Conservation (phyloP, 2,113 vertebrate species). For the Paramisgurnus dabryanus region DNA sequence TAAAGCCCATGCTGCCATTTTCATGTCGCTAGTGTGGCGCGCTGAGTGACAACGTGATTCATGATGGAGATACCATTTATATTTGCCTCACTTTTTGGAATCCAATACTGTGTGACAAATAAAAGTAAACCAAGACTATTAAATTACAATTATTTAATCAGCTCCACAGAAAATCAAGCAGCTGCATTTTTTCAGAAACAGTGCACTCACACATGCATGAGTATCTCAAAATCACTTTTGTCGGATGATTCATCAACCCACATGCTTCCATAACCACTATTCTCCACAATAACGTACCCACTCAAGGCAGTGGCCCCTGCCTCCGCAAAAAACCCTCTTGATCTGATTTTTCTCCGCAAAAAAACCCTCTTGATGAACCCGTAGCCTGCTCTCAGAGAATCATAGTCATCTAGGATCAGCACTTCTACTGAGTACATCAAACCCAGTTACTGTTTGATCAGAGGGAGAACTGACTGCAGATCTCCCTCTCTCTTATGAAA, state of each 20-base stretch:
- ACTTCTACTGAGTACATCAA: conserved; percentile 15
- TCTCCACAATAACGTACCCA: conserved; percentile 45
- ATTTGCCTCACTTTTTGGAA: background rate
- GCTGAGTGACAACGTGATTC: conserved; percentile 54
- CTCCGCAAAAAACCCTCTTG: conserved; percentile 47
- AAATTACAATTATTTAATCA: background rate
- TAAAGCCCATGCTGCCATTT: background rate
- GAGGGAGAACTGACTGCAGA: background rate
- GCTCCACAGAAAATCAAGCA: conserved; percentile 6
- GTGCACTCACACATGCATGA: conserved; percentile 16
- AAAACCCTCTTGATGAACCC: conserved; percentile 49
- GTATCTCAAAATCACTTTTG: conserved; percentile 31
- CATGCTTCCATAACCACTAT: conserved; percentile 37
- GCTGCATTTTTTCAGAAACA: background rate
- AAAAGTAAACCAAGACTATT: conserved; percentile 1
- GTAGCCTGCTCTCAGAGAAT: conserved; percentile 42
- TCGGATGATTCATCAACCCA: conserved; percentile 50
- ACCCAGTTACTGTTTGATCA: conserved; percentile 40
- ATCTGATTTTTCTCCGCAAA: conserved; percentile 48
- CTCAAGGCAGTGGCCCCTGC: conserved; percentile 44
- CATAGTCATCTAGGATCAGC: conserved; percentile 20
- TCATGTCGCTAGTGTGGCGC: conserved; percentile 9
- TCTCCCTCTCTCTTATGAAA: conserved; percentile 7
- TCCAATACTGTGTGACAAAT: conserved; percentile 15
- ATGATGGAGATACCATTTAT: conserved; percentile 52